phyloP scores from a whole-genome alignment of 2,113 vertebrate species.

The Deroptyus accipitrinus region DNA sequence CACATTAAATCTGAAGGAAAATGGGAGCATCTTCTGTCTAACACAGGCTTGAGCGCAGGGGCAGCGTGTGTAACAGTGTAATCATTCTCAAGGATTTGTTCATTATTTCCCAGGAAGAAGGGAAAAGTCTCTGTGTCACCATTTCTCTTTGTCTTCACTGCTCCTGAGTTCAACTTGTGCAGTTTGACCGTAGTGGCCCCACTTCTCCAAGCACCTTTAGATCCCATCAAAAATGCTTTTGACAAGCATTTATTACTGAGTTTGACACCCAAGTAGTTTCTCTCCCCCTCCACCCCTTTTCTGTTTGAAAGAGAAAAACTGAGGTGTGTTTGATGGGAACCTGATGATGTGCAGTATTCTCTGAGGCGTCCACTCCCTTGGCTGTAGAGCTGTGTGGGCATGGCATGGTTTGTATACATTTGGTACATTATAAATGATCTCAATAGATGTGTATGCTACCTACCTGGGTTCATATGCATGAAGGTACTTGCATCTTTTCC shows the following conservation, averaged over 20 bases:
- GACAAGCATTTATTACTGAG: neutral
- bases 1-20: neutral
- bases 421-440: neutral
- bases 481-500: neutral
- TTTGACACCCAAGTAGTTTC: neutral
- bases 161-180: neutral
- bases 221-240: neutral
- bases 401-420: neutral
- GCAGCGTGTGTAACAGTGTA: neutral
- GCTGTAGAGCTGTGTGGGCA: neutral
- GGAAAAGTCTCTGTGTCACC: neutral
- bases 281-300: neutral
- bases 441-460: neutral
- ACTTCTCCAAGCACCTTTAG: neutral
- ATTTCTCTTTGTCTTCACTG: neutral
- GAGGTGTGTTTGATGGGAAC: neutral
- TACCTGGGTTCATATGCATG: neutral
- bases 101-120: constrained; percentile 11
- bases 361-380: neutral
- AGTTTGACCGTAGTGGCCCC: neutral
- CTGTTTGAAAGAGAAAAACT: neutral
- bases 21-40: neutral
- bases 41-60: neutral
- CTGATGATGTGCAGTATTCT: neutral
- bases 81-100: neutral